Evolutionary conservation across 1,140 invertebrate species (phyloP), one percentile per base, ranked within the genome.

Genomic region (Panagrolaimus sp.): DNA sequence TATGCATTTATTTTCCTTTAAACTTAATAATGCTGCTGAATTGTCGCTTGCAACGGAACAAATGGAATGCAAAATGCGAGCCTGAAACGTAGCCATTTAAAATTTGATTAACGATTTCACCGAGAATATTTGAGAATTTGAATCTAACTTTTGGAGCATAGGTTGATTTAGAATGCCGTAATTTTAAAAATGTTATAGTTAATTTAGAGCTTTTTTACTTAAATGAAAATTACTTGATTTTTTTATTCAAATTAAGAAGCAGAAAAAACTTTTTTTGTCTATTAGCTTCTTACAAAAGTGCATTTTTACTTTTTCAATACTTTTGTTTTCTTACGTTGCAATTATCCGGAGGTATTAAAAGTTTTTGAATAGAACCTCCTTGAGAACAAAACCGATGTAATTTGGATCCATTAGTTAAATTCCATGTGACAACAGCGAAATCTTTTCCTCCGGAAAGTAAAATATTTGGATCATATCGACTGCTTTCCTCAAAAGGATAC

Each of bases 341-440:
- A 81, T 90, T 92, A 75, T 90, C 89, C 0, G 94, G 94, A 17
- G 94, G 93, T 6, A 95, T 91, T 38, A 94, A 85, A 0, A 97
- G 85, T 84, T 95, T 92, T 0, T 90, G 91, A 14, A 97, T 85
- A 76, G 88, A 87, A 15, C 88, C 88, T 32, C 93, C 94, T 84
- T 98, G 96, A 2, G 96, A 93, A 80, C 93, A 96, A 86, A 98
- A 99, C 8, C 93, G 88, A 84, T 98, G 93, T 32, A 98, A 84
- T 52, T 95, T 85, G 1, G 88, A 89, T 10, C 94, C 94, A 52
- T 89, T 90, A 78, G 92, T 92, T 67, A 98, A 87, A 84, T 98
- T 95, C 96, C 96, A 98, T 0, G 98, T 85, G 78, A 92, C 94
- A 5, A 98, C 93, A 0, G 94, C 93, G 84, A 98, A 98, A 84